A percentile compares a stretch with the other conserved stretches of the same genome.
Evolutionary conservation across 2,888 invertebrate species (phyloP).

Genomic region (Heterodera filipjevi): DNA sequence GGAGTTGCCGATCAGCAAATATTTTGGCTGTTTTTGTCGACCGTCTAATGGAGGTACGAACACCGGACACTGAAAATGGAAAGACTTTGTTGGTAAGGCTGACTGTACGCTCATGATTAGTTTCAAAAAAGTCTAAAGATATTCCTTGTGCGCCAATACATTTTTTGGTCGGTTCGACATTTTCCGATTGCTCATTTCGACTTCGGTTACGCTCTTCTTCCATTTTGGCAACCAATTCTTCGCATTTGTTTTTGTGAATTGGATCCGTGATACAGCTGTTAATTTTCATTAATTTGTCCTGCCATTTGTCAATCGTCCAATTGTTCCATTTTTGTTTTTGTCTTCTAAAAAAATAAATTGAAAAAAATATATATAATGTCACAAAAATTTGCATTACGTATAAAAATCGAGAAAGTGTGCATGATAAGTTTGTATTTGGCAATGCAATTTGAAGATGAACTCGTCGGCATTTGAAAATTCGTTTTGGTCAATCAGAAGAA

Average conservation of each 20-base stretch:
- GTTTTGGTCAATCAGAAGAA: background rate
- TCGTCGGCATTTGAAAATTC: background rate
- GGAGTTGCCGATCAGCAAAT: background rate
- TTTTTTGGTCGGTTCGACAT: background rate
- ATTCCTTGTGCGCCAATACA: background rate
- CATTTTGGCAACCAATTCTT: background rate
- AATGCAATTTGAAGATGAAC: slow-evolving; percentile 21
- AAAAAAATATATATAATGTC: background rate
- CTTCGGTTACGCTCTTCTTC: background rate
- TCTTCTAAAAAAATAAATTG: slow-evolving; percentile 1
- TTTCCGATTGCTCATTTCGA: background rate
- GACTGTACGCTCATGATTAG: too few relatives aligned
- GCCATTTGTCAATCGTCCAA: slow-evolving; percentile 28
- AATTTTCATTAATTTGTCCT: background rate
- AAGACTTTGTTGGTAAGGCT: background rate
- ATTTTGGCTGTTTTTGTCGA: background rate
- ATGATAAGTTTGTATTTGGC: slow-evolving; percentile 9
- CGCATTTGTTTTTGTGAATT: background rate
- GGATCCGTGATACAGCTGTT: background rate
- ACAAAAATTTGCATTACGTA: slow-evolving; percentile 3
- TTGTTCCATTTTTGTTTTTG: background rate
- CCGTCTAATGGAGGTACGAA: background rate
- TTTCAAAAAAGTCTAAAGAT: too few relatives aligned
- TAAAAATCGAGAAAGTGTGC: background rate
- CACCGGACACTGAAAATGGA: background rate